phyloP scores from a whole-genome alignment of 1,140 invertebrate species.

The Ceratina japonica region DNA sequence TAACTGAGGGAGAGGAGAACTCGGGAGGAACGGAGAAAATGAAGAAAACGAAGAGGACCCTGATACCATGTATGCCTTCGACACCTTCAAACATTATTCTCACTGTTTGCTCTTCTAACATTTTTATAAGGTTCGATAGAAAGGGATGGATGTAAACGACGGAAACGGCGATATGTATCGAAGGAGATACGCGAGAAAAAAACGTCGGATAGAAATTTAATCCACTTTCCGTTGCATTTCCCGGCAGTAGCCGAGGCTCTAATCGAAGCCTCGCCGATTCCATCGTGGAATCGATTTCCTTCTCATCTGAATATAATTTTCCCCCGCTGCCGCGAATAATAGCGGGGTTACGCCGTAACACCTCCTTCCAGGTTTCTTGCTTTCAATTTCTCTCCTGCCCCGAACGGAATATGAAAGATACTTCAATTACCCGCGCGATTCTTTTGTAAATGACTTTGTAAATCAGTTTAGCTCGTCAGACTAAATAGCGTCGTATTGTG shows the following conservation, averaged over 20 bases:
- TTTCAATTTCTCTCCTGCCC: not conserved
- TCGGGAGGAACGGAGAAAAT: constrained; percentile 11
- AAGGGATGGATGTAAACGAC: not conserved
- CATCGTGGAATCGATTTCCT: constrained; percentile 77
- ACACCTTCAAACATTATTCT: constrained; percentile 53
- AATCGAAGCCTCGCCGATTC: constrained; percentile 69
- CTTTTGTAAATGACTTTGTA: too few species aligned
- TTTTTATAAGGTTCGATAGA: not conserved
- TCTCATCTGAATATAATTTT: constrained; percentile 78
- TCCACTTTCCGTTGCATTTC: constrained; percentile 57
- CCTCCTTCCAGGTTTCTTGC: constrained; percentile 47
- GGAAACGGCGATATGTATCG: not conserved
- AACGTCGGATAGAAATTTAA: constrained; percentile 53
- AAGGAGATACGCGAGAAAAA: constrained; percentile 46
- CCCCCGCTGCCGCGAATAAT: constrained; percentile 71
- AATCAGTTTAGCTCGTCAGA: too few species aligned
- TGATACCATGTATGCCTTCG: constrained; percentile 54
- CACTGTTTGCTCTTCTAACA: not conserved
- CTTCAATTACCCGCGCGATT: too few species aligned
- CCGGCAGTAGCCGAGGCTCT: constrained; percentile 55
- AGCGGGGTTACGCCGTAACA: constrained; percentile 75
- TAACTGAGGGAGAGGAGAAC: constrained; percentile 10
- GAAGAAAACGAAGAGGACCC: constrained; percentile 43
- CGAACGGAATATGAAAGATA: not conserved
- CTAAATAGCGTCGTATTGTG: too few species aligned